Evolutionary conservation across 1,140 invertebrate genomes (phyloP).

Genomic region (Lanistes nyassanus): DNA sequence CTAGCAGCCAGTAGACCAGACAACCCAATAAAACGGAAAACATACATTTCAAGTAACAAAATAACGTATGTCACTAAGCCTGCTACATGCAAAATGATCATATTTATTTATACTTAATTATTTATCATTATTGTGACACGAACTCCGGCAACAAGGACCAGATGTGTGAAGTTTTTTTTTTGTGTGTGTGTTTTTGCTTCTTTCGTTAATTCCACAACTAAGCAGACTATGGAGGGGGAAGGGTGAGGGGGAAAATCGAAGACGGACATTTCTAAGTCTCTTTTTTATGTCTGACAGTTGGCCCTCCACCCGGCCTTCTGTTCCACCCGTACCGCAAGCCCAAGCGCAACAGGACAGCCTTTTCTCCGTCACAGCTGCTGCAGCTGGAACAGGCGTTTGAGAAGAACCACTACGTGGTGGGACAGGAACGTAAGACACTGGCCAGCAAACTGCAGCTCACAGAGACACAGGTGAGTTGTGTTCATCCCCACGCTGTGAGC

Average conservation of each 20-base stretch:
- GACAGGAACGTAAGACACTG: conserved; percentile 97
- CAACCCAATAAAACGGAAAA: no score
- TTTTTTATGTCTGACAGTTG: conserved; percentile 43
- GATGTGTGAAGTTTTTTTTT: background rate
- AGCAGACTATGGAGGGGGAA: background rate
- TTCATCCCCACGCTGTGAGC: background rate
- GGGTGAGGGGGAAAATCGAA: background rate
- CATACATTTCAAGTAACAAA: no score
- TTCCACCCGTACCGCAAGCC: conserved; percentile 97
- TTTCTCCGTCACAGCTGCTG: conserved; percentile 95
- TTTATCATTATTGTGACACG: no score
- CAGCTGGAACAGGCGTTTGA: conserved; percentile 99
- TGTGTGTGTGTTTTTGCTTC: background rate
- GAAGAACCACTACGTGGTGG: conserved; percentile 99
- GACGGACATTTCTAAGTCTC: background rate
- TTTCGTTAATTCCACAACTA: background rate
- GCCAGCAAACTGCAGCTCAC: conserved; percentile 92
- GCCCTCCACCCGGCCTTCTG: conserved; percentile 73
- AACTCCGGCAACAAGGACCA: no score
- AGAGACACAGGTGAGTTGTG: conserved; percentile 88
- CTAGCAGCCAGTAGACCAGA: no score
- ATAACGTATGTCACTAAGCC: no score
- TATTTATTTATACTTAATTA: no score
- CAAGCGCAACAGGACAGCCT: conserved; percentile 97
- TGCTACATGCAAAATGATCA: no score